Conservation (phyloP, 2,113 vertebrate genomes). For the Caranx ignobilis region DNA sequence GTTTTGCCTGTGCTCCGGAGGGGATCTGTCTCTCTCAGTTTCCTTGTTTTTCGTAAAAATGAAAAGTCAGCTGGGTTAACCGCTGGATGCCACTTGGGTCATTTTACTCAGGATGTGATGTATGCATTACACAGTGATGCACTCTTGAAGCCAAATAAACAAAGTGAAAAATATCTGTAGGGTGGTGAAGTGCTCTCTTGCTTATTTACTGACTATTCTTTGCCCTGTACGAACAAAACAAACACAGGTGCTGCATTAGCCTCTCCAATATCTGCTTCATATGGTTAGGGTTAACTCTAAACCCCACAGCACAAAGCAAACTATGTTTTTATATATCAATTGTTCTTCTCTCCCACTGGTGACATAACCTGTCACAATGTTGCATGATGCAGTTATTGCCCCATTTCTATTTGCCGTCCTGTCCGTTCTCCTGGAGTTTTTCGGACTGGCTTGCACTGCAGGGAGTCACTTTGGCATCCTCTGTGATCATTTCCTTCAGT, state of each 20-base stretch:
- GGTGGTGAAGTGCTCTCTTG: conserved; percentile 17
- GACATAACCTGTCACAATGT: conserved; percentile 16
- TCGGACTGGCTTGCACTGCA: conserved; percentile 16
- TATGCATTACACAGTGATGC: not conserved
- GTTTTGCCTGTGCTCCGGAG: not conserved
- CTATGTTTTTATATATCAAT: conserved; percentile 7
- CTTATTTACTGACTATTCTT: conserved; percentile 8
- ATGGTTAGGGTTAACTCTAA: not conserved
- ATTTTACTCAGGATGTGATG: conserved; percentile 4
- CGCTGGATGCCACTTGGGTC: conserved; percentile 24
- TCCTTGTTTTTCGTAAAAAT: not conserved
- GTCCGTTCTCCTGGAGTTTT: conserved; percentile 31
- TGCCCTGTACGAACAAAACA: conserved; percentile 17
- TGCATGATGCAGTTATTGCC: conserved; percentile 7
- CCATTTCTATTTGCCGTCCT: not conserved
- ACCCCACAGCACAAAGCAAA: conserved; percentile 15
- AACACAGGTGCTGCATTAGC: conserved; percentile 16
- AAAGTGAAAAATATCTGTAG: conserved; percentile 19
- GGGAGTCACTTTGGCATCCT: conserved; percentile 34
- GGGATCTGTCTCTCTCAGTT: not conserved
- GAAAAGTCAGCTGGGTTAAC: conserved; percentile 26
- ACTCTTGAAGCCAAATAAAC: conserved; percentile 32
- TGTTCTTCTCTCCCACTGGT: conserved; percentile 6
- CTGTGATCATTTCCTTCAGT: conserved; percentile 45
- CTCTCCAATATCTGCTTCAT: not conserved